Evolutionary conservation across 92 coral and sea anemone species (phyloP).

Genomic region (Paragorgia papillata): DNA sequence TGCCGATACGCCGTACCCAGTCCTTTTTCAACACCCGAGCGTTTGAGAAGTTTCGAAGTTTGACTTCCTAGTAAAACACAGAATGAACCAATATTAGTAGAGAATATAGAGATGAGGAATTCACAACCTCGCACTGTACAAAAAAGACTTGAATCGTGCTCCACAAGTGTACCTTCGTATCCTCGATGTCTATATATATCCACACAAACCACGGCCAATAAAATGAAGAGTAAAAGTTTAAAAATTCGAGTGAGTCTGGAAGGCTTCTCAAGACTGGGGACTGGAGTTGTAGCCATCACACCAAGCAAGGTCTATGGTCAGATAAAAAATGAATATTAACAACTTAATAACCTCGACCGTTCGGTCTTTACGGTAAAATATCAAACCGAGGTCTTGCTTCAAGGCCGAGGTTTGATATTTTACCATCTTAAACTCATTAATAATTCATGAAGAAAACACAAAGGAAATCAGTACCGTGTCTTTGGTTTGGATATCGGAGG

Average conservation of each 20-base stretch:
- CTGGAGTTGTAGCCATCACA: slow-evolving; percentile 16
- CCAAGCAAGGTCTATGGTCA: slow-evolving; percentile 7
- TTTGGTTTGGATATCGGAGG: too few species aligned
- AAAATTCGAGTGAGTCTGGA: slow-evolving; percentile 47
- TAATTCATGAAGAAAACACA: too few species aligned
- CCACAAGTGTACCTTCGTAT: slow-evolving; percentile 28
- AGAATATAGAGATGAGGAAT: too few species aligned
- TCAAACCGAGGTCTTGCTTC: too few species aligned
- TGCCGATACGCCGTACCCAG: slow-evolving; percentile 63
- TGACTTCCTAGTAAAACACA: slow-evolving; percentile 68
- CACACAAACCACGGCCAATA: slow-evolving; percentile 59
- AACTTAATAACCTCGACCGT: too few species aligned
- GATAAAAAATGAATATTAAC: too few species aligned
- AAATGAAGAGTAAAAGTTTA: slow-evolving; percentile 70
- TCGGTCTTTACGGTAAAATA: too few species aligned
- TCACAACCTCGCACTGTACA: too few species aligned
- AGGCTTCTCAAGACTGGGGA: neutral
- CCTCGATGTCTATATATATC: slow-evolving; percentile 90
- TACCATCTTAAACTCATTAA: too few species aligned
- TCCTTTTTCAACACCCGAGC: slow-evolving; percentile 80
- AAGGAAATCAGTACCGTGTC: too few species aligned
- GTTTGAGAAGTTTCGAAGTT: slow-evolving; percentile 73
- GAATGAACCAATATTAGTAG: neutral
- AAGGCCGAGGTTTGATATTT: too few species aligned
- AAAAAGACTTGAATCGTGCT: too few species aligned